phyloP scores from a whole-genome alignment of 1,140 invertebrate species.

The Globodera rostochiensis region DNA sequence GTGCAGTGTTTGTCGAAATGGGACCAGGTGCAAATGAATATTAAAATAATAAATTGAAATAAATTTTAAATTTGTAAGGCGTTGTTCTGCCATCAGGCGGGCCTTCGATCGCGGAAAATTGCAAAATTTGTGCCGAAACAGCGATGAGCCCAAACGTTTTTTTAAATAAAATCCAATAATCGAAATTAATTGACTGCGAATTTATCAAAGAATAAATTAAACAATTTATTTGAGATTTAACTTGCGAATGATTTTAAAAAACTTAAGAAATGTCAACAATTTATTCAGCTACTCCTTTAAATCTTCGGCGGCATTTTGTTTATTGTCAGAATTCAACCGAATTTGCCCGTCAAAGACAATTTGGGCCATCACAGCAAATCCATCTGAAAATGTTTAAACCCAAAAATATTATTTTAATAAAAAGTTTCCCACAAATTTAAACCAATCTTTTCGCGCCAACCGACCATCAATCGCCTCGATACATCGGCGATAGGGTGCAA shows the following conservation, averaged over 20 bases:
- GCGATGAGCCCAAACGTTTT: neutral
- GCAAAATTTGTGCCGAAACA: slow-evolving; percentile 20
- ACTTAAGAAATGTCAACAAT: slow-evolving; percentile 5
- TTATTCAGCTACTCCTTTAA: neutral
- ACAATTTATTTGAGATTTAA: neutral
- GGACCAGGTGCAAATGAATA: slow-evolving; percentile 48
- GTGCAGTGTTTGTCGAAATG: slow-evolving; percentile 64
- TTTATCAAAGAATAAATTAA: slow-evolving; percentile 11
- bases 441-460: neutral
- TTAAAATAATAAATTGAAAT: neutral
- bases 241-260: neutral
- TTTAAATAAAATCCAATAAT: neutral
- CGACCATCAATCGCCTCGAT: slow-evolving; percentile 26
- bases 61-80: slow-evolving; percentile 13
- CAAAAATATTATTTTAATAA: slow-evolving; percentile 6
- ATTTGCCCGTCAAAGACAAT: slow-evolving; percentile 38
- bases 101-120: slow-evolving; percentile 62
- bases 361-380: slow-evolving; percentile 27
- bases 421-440: neutral
- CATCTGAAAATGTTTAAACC: slow-evolving; percentile 33
- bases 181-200: no score
- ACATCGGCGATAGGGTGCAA: neutral
- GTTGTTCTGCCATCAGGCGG: slow-evolving; percentile 64
- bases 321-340: neutral
- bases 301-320: neutral